Percentiles rank a stretch among this genome's conserved stretches.
Evolutionary conservation across 2,797 vertebrate species (phyloP).

Genomic region (Anomalospiza imberbis): DNA sequence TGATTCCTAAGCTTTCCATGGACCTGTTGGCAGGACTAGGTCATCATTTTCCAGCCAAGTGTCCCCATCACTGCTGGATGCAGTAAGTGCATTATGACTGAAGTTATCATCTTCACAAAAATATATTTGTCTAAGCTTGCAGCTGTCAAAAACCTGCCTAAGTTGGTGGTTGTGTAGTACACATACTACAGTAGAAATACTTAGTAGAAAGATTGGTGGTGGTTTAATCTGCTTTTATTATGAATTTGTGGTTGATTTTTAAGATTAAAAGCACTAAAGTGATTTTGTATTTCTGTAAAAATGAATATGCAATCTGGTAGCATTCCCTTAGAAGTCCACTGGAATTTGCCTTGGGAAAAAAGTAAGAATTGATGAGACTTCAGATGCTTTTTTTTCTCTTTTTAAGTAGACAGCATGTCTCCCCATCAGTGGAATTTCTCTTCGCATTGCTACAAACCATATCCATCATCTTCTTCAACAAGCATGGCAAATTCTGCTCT

Average conservation of each 20-base stretch:
- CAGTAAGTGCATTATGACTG: not conserved
- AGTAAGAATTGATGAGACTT: not conserved
- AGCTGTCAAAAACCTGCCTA: not conserved
- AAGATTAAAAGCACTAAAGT: not conserved
- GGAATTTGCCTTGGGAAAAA: not conserved
- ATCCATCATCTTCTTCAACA: constrained; percentile 31
- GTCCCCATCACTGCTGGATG: not conserved
- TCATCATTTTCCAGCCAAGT: not conserved
- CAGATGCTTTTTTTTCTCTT: not conserved
- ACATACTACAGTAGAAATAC: not conserved
- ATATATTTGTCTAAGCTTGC: not conserved
- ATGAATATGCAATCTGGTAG: not conserved
- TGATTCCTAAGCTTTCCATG: not conserved
- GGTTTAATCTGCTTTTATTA: not conserved
- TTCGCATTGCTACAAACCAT: constrained; percentile 66
- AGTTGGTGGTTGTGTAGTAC: not conserved
- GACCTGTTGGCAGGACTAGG: not conserved
- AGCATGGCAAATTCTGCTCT: constrained; percentile 32
- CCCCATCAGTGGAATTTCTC: constrained; percentile 71
- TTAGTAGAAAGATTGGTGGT: not conserved
- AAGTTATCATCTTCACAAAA: not conserved
- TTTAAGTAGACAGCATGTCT: constrained; percentile 70
- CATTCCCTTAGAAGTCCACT: not conserved
- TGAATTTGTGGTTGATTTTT: not conserved
- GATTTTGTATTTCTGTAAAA: not conserved